Base-by-base conservation (phyloP, 2,797 vertebrate genomes). In the Lemur catta region DNA sequence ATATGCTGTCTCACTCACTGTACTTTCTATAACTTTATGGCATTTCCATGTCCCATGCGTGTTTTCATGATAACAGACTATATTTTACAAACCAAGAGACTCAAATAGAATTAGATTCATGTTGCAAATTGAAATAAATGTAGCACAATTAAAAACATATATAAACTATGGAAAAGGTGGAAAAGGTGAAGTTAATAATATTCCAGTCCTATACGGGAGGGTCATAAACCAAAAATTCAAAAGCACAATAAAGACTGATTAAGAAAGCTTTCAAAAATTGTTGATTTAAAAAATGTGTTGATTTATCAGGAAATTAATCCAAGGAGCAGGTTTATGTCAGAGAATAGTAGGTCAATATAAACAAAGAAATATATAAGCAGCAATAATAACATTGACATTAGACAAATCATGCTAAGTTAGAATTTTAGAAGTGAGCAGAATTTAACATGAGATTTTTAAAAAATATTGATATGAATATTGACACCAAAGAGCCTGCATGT, bases 71-170 rank as follows among this genome's bases (percentile, higher is more conserved):
- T 91, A 96, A 93, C 59, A 93, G n/a, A 94, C 55, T 91, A 35
- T 84, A 72, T 87, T 94, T 96, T 74, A 69, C 72, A 91, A 91
- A 67, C 35, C 8, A 90, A 81, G 33, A 95, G 41, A 95, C 78
- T 26, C 38, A 88, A 92, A 81, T 63, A 93, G 71, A 96, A 96
- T 71, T 89, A 75, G 71, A 87, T 88, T 95, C 67, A 43, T 65
- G 30, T 61, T 87, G 38, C 57, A 97, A 86, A 89, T 22, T 84
- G 71, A 92, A 94, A 90, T 79, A 93, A 82, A 90, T 78, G n/a
- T 6, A 93, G 28, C 24, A 69, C 35, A 88, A 43, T 28, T 95
- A 59, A 94, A 87, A 76, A 80, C 35, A 63, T 17, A 59, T 30
- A 67, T 91, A 86, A 90, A 74, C 24, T 84, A 30, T 38, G 38